Base-by-base conservation (phyloP, 2,113 vertebrate species). In the Lophius piscatorius region DNA sequence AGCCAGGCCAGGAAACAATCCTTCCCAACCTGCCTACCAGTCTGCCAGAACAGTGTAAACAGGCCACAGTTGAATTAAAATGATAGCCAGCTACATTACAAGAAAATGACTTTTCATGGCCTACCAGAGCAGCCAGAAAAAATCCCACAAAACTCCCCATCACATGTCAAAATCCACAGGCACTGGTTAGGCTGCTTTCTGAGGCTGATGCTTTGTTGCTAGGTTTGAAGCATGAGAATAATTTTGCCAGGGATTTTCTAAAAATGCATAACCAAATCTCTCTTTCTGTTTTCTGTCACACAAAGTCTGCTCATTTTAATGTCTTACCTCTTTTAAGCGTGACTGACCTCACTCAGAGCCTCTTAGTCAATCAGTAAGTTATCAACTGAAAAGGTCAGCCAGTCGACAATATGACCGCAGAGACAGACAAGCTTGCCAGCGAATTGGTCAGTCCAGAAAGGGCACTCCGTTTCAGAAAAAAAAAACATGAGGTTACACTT, bases 11-110 rank as follows among this genome's bases (percentile, higher is more conserved):
- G 42, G 26, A 58, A 65, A 45, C 49, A 35, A n/a, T 21, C 52
- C 65, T 39, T 34, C 28, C 36, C 14, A 58, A 35, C 70, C 55
- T 65, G 50, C 49, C 61, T 33, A 68, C 68, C 65, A 70, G 65
- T 69, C 71, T 80, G 63, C 48, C 74, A 78, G 56, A 67, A 60
- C 36, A 64, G 59, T 48, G 6, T 77, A 80, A 82, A 86, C 79
- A 86, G 80, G 79, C 84, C 73, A 76, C 81, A 83, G 73, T 81
- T 85, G 80, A 63, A 63, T 82, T 84, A 65, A 80, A 74, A 58
- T 81, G 65, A 81, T 78, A 72, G 76, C 76, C 65, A 81, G 67
- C 70, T 24, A 67, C 60, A 55, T 82, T 58, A 48, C 51, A 45
- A 71, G 72, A 78, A 79, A 80, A 80, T 70, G 42, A 74, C 68